Conservation (phyloP, 1,140 invertebrate genomes). For the Trachymyrmex cornetzi region DNA sequence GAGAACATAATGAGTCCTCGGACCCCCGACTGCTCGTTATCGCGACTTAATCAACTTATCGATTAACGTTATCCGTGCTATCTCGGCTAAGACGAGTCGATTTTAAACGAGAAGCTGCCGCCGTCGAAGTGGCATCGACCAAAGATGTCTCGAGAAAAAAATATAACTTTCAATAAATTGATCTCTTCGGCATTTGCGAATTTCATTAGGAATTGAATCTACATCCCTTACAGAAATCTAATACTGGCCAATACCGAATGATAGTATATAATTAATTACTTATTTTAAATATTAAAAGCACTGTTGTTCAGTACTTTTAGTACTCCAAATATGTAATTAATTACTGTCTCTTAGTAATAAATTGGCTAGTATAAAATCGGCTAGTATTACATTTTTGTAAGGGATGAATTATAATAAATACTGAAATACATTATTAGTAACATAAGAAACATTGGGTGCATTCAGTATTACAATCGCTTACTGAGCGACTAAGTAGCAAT, state of each 20-base stretch:
- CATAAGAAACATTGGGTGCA: neutral
- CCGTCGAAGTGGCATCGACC: neutral
- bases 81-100: conserved; percentile 15
- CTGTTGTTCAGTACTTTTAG: too few species aligned
- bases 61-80: conserved; percentile 59
- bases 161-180: neutral
- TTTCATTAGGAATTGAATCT: neutral
- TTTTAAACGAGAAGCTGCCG: neutral
- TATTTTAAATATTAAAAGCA: too few species aligned
- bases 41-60: conserved; percentile 71
- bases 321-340: too few species aligned
- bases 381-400: too few species aligned
- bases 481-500: too few species aligned
- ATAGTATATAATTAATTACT: too few species aligned
- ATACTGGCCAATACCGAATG: too few species aligned
- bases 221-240: too few species aligned
- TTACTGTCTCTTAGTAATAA: too few species aligned
- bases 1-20: conserved; percentile 48
- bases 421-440: neutral
- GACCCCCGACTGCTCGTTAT: conserved; percentile 55
- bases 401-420: neutral
- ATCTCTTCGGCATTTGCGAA: neutral
- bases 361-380: too few species aligned
- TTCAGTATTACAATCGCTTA: too few species aligned
- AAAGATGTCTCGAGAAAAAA: neutral